Percentiles rank a stretch among this genome's conserved stretches.
Evolutionary conservation across 2,888 invertebrate genomes (phyloP).

Genomic region (Cactoblastis cactorum): DNA sequence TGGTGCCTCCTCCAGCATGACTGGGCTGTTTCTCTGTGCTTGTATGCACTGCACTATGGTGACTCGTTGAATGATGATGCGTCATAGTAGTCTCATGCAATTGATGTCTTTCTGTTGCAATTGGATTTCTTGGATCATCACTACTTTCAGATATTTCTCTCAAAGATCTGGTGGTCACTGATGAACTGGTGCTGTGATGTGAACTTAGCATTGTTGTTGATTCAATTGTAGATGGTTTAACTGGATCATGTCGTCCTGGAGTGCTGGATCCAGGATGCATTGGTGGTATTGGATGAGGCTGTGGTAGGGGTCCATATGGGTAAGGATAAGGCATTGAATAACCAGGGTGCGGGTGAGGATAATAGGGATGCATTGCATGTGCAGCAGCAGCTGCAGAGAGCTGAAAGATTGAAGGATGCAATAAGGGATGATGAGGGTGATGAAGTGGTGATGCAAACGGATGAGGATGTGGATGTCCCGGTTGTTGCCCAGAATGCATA

Average conservation of each 20-base stretch:
- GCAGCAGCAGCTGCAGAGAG: constrained; percentile 81
- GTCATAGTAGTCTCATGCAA: constrained; percentile 83
- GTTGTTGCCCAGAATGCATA: constrained; percentile 87
- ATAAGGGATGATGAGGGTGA: constrained; percentile 86
- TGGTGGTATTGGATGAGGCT: constrained; percentile 86
- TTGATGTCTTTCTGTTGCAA: constrained; percentile 79
- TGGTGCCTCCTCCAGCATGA: constrained; percentile 73
- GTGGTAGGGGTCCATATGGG: constrained; percentile 85
- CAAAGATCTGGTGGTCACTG: constrained; percentile 83
- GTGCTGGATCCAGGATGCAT: constrained; percentile 75
- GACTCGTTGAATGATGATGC: constrained; percentile 83
- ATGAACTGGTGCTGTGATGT: constrained; percentile 85
- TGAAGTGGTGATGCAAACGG: constrained; percentile 84
- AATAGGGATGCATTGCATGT: constrained; percentile 85
- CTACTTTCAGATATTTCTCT: constrained; percentile 80
- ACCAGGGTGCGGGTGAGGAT: constrained; percentile 83
- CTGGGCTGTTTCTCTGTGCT: constrained; percentile 81
- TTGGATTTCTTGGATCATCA: constrained; percentile 69
- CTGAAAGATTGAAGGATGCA: constrained; percentile 82
- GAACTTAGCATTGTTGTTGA: constrained; percentile 84
- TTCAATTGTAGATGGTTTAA: constrained; percentile 78
- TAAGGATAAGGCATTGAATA: constrained; percentile 86
- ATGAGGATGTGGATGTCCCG: constrained; percentile 83
- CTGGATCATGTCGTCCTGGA: constrained; percentile 70
- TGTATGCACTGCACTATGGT: constrained; percentile 82